Base-by-base conservation (phyloP, 2,113 vertebrate genomes). In the Camarhynchus parvulus region DNA sequence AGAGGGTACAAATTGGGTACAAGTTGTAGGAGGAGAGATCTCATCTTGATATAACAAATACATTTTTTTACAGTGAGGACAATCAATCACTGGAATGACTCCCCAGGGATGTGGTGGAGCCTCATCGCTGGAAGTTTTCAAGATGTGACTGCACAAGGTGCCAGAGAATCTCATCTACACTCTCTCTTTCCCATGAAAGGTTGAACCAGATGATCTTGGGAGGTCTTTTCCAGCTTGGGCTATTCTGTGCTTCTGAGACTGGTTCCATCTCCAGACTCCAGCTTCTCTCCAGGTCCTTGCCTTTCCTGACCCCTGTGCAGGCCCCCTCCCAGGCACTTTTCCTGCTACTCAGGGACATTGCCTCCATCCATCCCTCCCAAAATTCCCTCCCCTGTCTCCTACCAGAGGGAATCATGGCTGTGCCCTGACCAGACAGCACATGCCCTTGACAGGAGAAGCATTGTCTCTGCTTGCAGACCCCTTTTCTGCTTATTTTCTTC, bases 401-500 rank as follows among this genome's bases (percentile, higher is more conserved):
- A 15, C 5, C 1, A 44, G 67, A 17, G 37, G 9, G 18, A 63
- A 64, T 31, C 14, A 4, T 7, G 37, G 52, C 72, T 55, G 22
- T 3, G 1, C 19, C 4, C 13, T 53, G 19, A 46, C 14, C 19
- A 58, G 31, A 39, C 6, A 59, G 20, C 19, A 33, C 0, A 0
- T 31, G 28, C 10, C 22, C 35, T 44, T 59, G 33, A 47, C 31
- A 74, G 52, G 3, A 55, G 27, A 50, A 87, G 52, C 1, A 1
- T 7, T 22, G 39, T 6, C 39, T 69, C 27, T 61, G 53, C 63
- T 66, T 47, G 50, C 49, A 91, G 41, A 72, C 6, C 4, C 19
- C n/a, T 84, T 78, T 2, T 0, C 39, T 68, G 24, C 27, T 85
- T 10, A 55, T 62, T 68, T 76, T 66, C 46, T 46, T 75, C 66